Base-by-base conservation (phyloP, 2,888 invertebrate genomes). In the Phasia obesa region DNA sequence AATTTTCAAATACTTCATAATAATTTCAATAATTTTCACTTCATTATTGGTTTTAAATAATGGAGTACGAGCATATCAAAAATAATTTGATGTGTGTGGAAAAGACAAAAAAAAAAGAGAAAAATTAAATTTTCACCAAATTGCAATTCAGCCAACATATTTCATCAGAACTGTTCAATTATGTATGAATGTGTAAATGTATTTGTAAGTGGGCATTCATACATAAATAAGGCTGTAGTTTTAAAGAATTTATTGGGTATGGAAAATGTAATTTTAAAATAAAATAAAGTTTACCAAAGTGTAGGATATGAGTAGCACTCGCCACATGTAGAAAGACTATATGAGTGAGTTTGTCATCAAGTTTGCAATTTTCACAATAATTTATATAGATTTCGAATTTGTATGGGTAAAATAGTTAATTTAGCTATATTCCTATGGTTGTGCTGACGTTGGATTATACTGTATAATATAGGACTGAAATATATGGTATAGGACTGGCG, bases 21-120 rank as follows among this genome's bases (percentile, higher is more conserved):
- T 55, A 76, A 73, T 70, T 80, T 69, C 65, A 81, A 80, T 77
- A 78, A 77, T 77, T 77, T 84, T 74, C 77, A 84, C 77, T 81
- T 77, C 77, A 77, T 74, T 77, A 74, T 77, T 77, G 73, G 74
- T 74, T 78, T 81, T 55, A 59, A 76, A 53, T 38, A 51, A 69
- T 17, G 53, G 19, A 57, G 31, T 59, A 31, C 15, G 55, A 59
- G 49, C 53, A 51, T 74, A 70, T 73, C 62, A 69, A 21, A 73
- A 73, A 80, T 69, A 47, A 81, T 84, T 74, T 67, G 27, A 70
- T 53, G 47, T 11, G 23, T 35, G 21, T 42, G 7, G 13, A 23
- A 53, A 21, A 17, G n/a, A 9, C 59, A 19, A 21, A n/a, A 19
- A 25, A 25, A 42, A n/a, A 53, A 25, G n/a, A 9, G 51, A 19